Evolutionary conservation across 2,113 vertebrate genomes (phyloP).

Genomic region (Diadophis punctatus): DNA sequence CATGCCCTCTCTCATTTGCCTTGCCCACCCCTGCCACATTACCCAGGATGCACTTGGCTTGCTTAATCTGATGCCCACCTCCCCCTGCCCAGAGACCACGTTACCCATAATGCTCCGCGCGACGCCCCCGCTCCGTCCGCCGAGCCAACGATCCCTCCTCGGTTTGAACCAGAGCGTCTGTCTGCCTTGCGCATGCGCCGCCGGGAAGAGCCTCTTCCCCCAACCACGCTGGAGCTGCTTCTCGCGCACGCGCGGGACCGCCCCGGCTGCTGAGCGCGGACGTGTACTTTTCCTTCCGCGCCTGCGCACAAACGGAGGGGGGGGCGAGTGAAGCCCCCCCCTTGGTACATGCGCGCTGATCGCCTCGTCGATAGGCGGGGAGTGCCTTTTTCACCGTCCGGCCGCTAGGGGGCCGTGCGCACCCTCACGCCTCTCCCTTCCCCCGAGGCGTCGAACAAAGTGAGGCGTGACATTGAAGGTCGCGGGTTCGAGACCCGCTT

Average conservation of each 20-base stretch:
- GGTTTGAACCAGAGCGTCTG: neutral
- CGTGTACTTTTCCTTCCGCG: neutral
- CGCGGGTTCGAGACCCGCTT: neutral
- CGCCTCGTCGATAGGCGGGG: no score
- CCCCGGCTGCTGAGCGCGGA: neutral
- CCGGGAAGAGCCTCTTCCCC: neutral
- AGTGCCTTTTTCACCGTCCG: neutral
- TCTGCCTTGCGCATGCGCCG: neutral
- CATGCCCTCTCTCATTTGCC: neutral
- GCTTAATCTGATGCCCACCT: neutral
- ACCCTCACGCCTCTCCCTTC: no score
- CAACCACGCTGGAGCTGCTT: neutral
- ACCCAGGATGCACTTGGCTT: neutral
- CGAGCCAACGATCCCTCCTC: neutral
- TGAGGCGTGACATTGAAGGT: accelerated
- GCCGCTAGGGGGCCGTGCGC: neutral
- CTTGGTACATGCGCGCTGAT: neutral
- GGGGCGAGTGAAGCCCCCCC: accelerated
- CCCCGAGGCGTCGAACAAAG: neutral
- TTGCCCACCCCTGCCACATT: neutral
- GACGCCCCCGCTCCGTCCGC: neutral
- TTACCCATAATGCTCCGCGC: conserved; percentile 61
- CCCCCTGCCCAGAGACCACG: neutral
- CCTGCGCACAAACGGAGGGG: neutral
- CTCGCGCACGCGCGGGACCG: neutral